Evolutionary conservation across 1,140 invertebrate genomes (phyloP), one percentile per base, ranked within the genome.

Genomic region (Argopecten irradians): DNA sequence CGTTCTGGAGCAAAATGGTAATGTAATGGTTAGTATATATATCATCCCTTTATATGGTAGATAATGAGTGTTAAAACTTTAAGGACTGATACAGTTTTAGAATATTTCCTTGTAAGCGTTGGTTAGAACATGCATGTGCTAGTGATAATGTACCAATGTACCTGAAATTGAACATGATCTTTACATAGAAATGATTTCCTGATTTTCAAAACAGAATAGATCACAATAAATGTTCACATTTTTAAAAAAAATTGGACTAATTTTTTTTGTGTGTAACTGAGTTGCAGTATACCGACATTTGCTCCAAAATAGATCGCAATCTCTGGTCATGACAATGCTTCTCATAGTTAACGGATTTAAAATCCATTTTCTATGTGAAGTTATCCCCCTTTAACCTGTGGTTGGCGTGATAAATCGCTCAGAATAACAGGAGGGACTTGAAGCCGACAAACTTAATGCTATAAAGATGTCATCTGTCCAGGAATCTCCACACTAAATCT

Each of bases 311-410:
- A 28, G 55, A 71, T 71, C 55, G 16, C 55, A 71, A 28, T 71
- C 55, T 71, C 28, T 71, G 55, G 55, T 71, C 55, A 71, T 71
- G 55, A 71, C n/a, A 28, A 71, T 71, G 28, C 55, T 71, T 71
- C 55, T 22, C 55, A 71, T 71, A 71, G 55, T 28, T 1, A 71
- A 71, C n/a, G 5, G n/a, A 71, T 71, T 71, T 5, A 55, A 3
- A 71, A 71, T n/a, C 55, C n/a, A 71, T 71, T 71, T 71, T 71
- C 55, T 71, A 71, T 71, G 55, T 71, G 55, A 71, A 71, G 55
- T 71, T n/a, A n/a, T 71, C 5, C 28, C 55, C 8, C 55, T 71
- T 71, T 71, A 16, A 71, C 55, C 55, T 71, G 55, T 71, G 55
- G 55, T 28, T 71, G 55, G 28, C 55, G 28, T 71, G n/a, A n/a